Base-by-base conservation (phyloP, 1,140 invertebrate species). In the Tetraneura akinire region DNA sequence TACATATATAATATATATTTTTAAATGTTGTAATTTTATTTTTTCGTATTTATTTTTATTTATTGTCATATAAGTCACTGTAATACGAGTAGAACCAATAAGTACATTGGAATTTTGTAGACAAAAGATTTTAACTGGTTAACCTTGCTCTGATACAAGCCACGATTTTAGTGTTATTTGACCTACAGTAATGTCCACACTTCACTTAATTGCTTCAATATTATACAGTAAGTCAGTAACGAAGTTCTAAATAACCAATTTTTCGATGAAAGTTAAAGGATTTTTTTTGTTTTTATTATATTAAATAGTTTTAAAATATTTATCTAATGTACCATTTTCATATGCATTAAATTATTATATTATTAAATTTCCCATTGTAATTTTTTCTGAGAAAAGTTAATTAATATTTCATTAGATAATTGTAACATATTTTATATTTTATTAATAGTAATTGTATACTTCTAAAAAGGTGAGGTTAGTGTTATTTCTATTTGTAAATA, bases 91-190 rank as follows among this genome's bases (percentile, higher is more conserved):
- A 45, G 9, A 60, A 78, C 55, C 9, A 10, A 51, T 51, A 71
- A 51, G 29, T 71, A 29, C 13, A 32, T 47, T n/a, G 37, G 55
- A 78, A 60, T 78, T 78, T 78, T 60, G 53, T 78, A 78, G 74
- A 78, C 74, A 78, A 78, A 78, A 78, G 55, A 78, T 37, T 42
- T 62, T 78, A 60, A 78, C 74, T 57, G 74, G 74, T 78, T 78
- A 78, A 78, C 74, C 74, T 78, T 78, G 74, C 74, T 78, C 74
- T 78, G 55, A 14, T 62, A 78, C 74, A 78, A 78, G 55, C 62
- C 74, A 78, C 74, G 74, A 78, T 45, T 47, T 60, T 60, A 60
- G 37, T 78, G 37, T 55, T 57, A 29, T 78, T 62, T 78, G 74
- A 78, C 74, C 74, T 78, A 78, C 74, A 78, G 74, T 23, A 78